Percentiles rank a stretch among this genome's conserved stretches.
These are phyloP conservation scores for Rhinatrema bivittatum DNA, from an alignment of 2,797 vertebrate species.

Conservation along the genomic window DNA sequence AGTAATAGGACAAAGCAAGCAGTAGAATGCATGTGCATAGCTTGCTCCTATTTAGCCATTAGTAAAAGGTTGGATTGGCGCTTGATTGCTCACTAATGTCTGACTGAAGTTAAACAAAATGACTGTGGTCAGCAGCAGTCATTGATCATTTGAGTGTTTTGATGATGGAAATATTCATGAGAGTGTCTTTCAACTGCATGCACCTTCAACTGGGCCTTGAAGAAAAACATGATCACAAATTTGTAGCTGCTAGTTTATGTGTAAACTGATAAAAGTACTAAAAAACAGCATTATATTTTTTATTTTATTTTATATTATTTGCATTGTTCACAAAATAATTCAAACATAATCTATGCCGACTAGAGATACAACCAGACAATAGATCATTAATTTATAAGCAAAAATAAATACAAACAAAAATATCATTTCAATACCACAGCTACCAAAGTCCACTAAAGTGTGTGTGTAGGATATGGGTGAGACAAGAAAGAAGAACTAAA, in stretches of 20 bases:
- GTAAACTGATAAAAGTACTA: background rate
- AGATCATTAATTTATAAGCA: no score
- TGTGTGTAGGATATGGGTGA: no score
- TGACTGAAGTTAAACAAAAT: constrained; percentile 11
- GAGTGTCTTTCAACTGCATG: background rate
- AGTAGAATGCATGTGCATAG: constrained; percentile 11
- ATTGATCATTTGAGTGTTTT: background rate
- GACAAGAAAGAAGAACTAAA: no score
- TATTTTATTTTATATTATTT: no score
- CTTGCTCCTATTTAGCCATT: no score
- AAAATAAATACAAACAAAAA: no score
- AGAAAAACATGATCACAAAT: background rate
- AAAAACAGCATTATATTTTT: no score
- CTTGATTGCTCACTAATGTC: background rate
- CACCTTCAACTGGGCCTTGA: constrained; percentile 12
- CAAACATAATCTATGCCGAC: no score
- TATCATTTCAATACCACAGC: no score
- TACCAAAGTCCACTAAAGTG: no score
- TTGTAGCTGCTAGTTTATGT: background rate
- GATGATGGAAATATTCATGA: background rate
- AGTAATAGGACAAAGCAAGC: constrained; percentile 4
- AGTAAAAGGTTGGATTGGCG: constrained; percentile 9
- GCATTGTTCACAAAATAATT: background rate
- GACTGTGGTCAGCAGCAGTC: background rate
- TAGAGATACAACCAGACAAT: no score